phyloP scores from a whole-genome alignment of 2,888 invertebrate species.

The Drosophila lutescens region DNA sequence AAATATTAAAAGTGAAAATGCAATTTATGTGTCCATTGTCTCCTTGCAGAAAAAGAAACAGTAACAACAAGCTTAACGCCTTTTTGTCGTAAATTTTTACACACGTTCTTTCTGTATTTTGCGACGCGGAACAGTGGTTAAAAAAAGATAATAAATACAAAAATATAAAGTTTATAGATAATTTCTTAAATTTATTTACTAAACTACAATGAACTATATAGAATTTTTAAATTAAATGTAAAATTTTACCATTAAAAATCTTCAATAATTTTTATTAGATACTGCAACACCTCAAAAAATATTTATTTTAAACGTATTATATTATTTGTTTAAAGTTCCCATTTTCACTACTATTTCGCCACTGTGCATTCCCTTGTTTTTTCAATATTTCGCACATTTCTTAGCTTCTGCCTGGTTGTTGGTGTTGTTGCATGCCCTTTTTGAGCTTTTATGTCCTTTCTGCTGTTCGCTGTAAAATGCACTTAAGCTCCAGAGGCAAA shows the following conservation, averaged over 20 bases:
- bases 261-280: background rate
- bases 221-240: too few species aligned
- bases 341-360: background rate
- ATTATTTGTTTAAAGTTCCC: background rate
- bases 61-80: constrained; percentile 70
- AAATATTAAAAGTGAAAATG: constrained; percentile 78
- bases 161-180: too few species aligned
- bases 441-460: constrained; percentile 76
- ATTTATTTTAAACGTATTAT: background rate
- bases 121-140: constrained; percentile 15
- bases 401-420: constrained; percentile 44
- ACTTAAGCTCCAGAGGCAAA: constrained; percentile 64
- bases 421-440: constrained; percentile 68
- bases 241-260: too few species aligned
- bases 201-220: too few species aligned
- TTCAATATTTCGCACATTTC: constrained; percentile 71
- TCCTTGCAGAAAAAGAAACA: constrained; percentile 40
- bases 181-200: too few species aligned
- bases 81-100: constrained; percentile 74
- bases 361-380: constrained; percentile 62
- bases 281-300: background rate
- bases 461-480: constrained; percentile 74
- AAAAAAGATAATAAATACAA: too few species aligned
- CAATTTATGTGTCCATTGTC: constrained; percentile 77
- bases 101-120: constrained; percentile 58